phyloP scores from a whole-genome alignment of 92 coral and sea anemone genomes.

The Paragorgia papillata region DNA sequence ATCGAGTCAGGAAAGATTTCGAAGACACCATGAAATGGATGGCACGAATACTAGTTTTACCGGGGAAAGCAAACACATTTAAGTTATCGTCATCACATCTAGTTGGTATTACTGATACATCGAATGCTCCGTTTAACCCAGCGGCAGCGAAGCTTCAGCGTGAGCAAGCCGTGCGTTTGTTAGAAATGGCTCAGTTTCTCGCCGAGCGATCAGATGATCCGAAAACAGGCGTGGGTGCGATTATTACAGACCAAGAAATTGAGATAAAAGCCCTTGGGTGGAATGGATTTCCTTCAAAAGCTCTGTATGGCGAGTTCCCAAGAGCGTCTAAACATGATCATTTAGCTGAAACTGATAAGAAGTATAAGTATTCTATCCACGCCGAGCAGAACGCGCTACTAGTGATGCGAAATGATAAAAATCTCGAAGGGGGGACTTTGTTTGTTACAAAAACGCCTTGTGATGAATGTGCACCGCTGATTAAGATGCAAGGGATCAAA shows the following conservation, averaged over 20 bases:
- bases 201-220: slow-evolving; percentile 87
- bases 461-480: slow-evolving; percentile 68
- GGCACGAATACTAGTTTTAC: slow-evolving; percentile 34
- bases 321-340: slow-evolving; percentile 60
- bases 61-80: neutral
- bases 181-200: slow-evolving; percentile 68
- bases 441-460: slow-evolving; percentile 82
- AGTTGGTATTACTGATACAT: no score
- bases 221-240: slow-evolving; percentile 86
- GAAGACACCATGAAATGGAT: slow-evolving; percentile 63
- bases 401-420: slow-evolving; percentile 54
- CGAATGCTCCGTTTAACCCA: neutral
- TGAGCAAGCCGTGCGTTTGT: slow-evolving; percentile 52
- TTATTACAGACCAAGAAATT: slow-evolving; percentile 53
- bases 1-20: slow-evolving; percentile 49
- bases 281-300: slow-evolving; percentile 88
- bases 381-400: slow-evolving; percentile 86
- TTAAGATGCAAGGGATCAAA: slow-evolving; percentile 62
- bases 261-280: slow-evolving; percentile 78
- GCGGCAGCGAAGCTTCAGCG: neutral
- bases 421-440: slow-evolving; percentile 51
- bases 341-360: slow-evolving; percentile 26
- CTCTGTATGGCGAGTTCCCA: slow-evolving; percentile 83
- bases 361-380: slow-evolving; percentile 75
- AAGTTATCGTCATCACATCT: neutral